phyloP scores from a whole-genome alignment of 2,888 invertebrate species.

The Drosophila neotestacea region DNA sequence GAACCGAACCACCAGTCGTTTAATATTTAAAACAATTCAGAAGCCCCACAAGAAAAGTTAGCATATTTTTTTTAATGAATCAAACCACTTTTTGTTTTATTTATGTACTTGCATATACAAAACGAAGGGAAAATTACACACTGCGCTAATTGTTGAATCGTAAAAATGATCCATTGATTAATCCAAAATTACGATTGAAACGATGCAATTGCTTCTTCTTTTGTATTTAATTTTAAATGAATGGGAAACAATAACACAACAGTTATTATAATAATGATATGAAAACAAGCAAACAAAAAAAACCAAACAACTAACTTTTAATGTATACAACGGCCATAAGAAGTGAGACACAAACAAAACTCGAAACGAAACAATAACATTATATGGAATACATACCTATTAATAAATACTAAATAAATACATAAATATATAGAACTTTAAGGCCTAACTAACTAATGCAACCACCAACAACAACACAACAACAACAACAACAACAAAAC shows the following conservation, averaged over 20 bases:
- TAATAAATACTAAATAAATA: slow-evolving; percentile 22
- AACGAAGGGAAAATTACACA: slow-evolving; percentile 31
- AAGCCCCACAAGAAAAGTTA: slow-evolving; percentile 53
- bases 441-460: slow-evolving; percentile 59
- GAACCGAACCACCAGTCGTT: slow-evolving; percentile 85
- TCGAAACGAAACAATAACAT: slow-evolving; percentile 72
- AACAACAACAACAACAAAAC: slow-evolving; percentile 51
- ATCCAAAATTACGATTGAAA: slow-evolving; percentile 36
- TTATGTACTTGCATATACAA: slow-evolving; percentile 12
- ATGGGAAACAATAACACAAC: slow-evolving; percentile 12
- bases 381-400: slow-evolving; percentile 29
- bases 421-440: slow-evolving; percentile 47
- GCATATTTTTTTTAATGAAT: slow-evolving; percentile 54
- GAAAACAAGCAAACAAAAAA: slow-evolving; percentile 28
- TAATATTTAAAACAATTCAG: slow-evolving; percentile 78
- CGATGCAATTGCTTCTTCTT: slow-evolving; percentile 41
- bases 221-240: slow-evolving; percentile 33
- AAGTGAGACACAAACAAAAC: slow-evolving; percentile 58
- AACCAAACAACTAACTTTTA: slow-evolving; percentile 52
- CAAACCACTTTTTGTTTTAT: slow-evolving; percentile 35
- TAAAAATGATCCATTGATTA: slow-evolving; percentile 23
- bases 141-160: slow-evolving; percentile 35
- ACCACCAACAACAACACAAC: slow-evolving; percentile 32
- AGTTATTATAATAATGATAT: slow-evolving; percentile 26
- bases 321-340: slow-evolving; percentile 66